Percentiles rank a stretch among this genome's conserved stretches.
Conservation (phyloP, 2,797 vertebrate genomes). For the Amniataba percoides region DNA sequence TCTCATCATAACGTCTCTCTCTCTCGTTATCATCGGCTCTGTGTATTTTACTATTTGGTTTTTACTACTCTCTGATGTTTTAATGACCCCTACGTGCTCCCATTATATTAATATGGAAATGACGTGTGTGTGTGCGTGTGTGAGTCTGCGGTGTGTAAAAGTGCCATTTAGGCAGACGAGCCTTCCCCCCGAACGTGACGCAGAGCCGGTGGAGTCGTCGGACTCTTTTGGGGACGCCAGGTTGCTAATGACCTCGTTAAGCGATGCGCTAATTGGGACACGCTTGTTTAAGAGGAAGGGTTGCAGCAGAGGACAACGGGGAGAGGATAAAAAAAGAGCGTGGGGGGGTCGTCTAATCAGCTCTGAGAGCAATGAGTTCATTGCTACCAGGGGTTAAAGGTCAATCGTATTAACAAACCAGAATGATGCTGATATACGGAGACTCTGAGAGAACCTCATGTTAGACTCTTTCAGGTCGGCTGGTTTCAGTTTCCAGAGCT, state of each 20-base stretch:
- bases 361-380: constrained; percentile 9
- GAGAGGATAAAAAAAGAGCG: neutral
- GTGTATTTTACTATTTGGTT: constrained; percentile 54
- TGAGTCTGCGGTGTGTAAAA: constrained; percentile 40
- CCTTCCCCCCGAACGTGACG: constrained; percentile 40
- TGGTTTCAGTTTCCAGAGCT: too few species aligned
- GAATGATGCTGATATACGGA: neutral
- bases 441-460: too few species aligned
- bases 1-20: constrained; percentile 31
- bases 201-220: constrained; percentile 15
- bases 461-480: too few species aligned
- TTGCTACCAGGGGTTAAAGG: constrained; percentile 42
- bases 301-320: constrained; percentile 26
- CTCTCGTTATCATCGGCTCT: constrained; percentile 39
- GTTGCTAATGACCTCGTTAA: constrained; percentile 79
- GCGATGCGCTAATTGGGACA: constrained; percentile 67
- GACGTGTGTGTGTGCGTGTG: neutral
- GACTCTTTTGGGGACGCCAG: constrained; percentile 51
- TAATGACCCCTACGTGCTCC: constrained; percentile 54
- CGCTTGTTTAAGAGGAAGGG: constrained; percentile 63
- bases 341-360: constrained; percentile 23
- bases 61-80: constrained; percentile 68
- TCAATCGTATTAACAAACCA: neutral
- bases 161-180: constrained; percentile 65
- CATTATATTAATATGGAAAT: constrained; percentile 72